Conservation (phyloP, 2,113 vertebrate species). For the Onychostoma macrolepis region DNA sequence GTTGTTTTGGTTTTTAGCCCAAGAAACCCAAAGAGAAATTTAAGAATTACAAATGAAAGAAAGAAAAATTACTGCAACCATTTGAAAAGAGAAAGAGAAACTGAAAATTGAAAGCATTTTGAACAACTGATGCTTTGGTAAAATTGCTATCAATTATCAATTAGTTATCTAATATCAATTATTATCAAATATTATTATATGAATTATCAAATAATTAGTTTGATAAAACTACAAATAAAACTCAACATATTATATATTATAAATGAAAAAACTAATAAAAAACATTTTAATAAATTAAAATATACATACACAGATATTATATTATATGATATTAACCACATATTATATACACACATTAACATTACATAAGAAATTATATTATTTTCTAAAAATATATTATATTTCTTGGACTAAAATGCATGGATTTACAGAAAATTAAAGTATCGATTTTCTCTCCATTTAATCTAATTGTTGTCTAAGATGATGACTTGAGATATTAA, state of each 20-base stretch:
- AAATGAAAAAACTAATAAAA: no score
- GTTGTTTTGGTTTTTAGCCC: slow-evolving; percentile 38
- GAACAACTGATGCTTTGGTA: not conserved
- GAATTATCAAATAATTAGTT: not conserved
- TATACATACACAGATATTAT: no score
- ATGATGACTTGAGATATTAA: not conserved
- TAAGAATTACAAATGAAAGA: not conserved
- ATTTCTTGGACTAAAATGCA: no score
- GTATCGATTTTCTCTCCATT: not conserved
- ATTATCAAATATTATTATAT: not conserved
- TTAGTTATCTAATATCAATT: not conserved
- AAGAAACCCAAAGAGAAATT: not conserved
- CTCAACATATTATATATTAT: no score
- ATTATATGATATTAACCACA: no score
- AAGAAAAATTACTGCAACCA: not conserved
- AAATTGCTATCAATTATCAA: not conserved
- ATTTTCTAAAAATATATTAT: no score
- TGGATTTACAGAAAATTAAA: not conserved
- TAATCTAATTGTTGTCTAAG: not conserved
- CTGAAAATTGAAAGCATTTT: not conserved
- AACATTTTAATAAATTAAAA: no score
- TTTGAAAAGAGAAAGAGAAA: not conserved
- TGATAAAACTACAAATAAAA: no score
- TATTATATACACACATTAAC: no score
- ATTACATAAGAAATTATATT: no score